phyloP scores from a whole-genome alignment of 2,113 vertebrate species.

The Chaetorhynchus papuensis region DNA sequence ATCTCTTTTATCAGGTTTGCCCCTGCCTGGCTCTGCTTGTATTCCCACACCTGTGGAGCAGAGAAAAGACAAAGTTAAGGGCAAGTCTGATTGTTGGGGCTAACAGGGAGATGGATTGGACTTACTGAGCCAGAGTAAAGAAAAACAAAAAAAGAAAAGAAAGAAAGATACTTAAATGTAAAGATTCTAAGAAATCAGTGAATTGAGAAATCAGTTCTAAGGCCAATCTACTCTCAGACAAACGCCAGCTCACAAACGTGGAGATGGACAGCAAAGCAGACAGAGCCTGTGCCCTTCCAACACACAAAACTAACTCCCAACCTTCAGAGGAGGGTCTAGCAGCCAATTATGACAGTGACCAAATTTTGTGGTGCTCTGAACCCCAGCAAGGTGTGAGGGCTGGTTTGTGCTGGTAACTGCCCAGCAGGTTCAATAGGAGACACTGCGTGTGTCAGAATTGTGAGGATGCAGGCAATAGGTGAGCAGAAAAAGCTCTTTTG shows the following conservation, averaged over 20 bases:
- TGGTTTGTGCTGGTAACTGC: neutral
- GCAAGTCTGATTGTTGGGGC: neutral
- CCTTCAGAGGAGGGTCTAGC: neutral
- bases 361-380: neutral
- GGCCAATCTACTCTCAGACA: neutral
- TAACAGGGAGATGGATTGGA: neutral
- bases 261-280: neutral
- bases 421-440: neutral
- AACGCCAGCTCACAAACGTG: fast-evolving
- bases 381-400: neutral
- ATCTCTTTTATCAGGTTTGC: neutral
- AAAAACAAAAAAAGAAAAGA: fast-evolving
- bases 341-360: neutral
- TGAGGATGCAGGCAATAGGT: neutral
- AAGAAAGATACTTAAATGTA: neutral
- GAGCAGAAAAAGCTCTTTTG: neutral
- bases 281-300: neutral
- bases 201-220: neutral
- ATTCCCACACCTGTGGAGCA: fast-evolving
- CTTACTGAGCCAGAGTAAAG: neutral
- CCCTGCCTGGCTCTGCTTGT: neutral
- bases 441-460: fast-evolving
- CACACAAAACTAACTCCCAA: neutral
- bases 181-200: neutral
- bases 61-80: neutral